Evolutionary conservation across 2,113 vertebrate genomes (phyloP).

Genomic region (Mormoops blainvillei): DNA sequence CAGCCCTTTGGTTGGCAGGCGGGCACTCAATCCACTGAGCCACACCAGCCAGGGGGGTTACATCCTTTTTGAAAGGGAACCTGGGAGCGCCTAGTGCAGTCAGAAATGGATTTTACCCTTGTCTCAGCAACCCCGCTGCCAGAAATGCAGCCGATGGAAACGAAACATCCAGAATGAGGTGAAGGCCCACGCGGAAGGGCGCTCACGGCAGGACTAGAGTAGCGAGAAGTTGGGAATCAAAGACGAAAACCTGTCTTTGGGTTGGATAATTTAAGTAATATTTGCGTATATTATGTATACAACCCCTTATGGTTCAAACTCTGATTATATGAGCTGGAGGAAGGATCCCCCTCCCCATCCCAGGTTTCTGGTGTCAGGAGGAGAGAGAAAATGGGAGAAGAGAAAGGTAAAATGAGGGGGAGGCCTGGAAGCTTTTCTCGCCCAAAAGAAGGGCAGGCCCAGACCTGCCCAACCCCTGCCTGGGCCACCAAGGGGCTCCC

Average conservation of each 20-base stretch:
- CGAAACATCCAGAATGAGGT: not conserved
- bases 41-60: too few relatives aligned
- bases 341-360: not conserved
- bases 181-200: not conserved
- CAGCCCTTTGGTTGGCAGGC: too few relatives aligned
- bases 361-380: not conserved
- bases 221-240: not conserved
- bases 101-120: not conserved
- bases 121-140: not conserved
- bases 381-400: not conserved
- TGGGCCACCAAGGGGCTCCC: not conserved
- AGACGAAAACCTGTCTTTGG: not conserved
- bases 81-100: not conserved
- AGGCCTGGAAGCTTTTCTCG: not conserved
- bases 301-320: not conserved
- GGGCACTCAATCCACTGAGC: too few relatives aligned
- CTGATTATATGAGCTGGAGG: not conserved
- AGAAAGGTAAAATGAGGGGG: not conserved
- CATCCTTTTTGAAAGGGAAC: not conserved
- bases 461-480: not conserved
- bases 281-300: not conserved
- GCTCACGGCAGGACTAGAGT: too few relatives aligned
- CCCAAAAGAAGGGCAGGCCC: not conserved
- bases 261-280: not conserved
- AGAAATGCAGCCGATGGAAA: not conserved